phyloP scores from a whole-genome alignment of 2,113 vertebrate genomes.

The Silurus glanis region DNA sequence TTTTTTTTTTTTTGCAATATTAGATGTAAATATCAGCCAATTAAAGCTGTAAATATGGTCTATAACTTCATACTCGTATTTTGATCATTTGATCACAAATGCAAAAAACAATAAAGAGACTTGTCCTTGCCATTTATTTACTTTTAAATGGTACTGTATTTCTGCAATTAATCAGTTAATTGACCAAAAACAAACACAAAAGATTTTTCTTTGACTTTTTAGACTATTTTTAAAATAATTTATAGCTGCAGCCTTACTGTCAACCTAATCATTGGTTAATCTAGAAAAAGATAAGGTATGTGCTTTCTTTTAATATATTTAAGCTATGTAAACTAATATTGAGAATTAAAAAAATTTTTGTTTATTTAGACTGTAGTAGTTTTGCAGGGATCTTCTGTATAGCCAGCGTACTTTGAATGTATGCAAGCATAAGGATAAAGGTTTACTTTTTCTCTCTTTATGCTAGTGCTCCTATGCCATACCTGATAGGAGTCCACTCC shows the following conservation, averaged over 20 bases:
- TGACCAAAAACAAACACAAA: not conserved
- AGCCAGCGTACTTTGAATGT: not conserved
- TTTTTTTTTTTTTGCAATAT: too few relatives aligned
- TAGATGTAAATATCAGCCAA: too few relatives aligned
- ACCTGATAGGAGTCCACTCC: slow-evolving; percentile 53
- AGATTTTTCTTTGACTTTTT: not conserved
- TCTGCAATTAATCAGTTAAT: slow-evolving; percentile 11
- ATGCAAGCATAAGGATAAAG: not conserved
- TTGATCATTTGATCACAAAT: not conserved
- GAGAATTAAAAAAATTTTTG: not conserved
- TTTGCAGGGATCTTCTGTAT: not conserved
- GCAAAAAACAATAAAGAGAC: not conserved
- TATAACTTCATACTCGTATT: too few relatives aligned
- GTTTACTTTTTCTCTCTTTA: not conserved
- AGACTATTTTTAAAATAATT: not conserved
- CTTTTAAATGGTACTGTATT: slow-evolving; percentile 58
- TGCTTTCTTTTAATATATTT: not conserved
- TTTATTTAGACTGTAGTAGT: not conserved
- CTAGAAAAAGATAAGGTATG: not conserved
- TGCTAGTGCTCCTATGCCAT: slow-evolving; percentile 55
- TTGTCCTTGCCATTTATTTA: not conserved
- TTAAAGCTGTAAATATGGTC: too few relatives aligned
- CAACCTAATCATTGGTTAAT: not conserved
- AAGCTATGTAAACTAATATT: not conserved
- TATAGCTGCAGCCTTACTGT: not conserved